Evolutionary conservation across 1,140 invertebrate species (phyloP), one percentile per base, ranked within the genome.

Genomic region (Drosophila funebris): DNA sequence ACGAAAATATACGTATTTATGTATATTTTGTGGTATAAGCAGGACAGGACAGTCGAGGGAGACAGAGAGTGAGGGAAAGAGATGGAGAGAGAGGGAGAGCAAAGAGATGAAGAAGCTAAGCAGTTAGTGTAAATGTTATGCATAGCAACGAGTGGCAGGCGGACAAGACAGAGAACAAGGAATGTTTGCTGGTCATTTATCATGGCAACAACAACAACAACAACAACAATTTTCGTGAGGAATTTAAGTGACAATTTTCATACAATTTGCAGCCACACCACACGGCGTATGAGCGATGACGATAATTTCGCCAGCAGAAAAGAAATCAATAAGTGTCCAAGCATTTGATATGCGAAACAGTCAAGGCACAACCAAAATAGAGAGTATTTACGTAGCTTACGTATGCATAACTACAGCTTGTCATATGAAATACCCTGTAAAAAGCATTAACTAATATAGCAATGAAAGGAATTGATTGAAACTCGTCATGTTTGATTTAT

Each of bases 211-310:
- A 67, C 73, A 80, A 72, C 74, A 62, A 76, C 75, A 69, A 69
- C 56, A 13, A 53, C 14, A 36, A 36, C n/a, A n/a, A 3, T 33
- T 50, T 50, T 41, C 18, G 56, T 68, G 24, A 61, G 62, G 73
- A 81, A 81, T 76, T 81, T 81, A 81, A 81, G 78, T 81, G 78
- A 81, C 78, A 81, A 81, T 81, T 81, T 81, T 81, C 78, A 81
- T 81, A 71, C 57, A 81, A 80, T 80, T 80, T 74, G 52, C 52
- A 20, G 39, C 58, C 33, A 58, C 50, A 63, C 61, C 62, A 81
- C 73, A 48, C 68, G 78, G 78, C 78, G 73, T 81, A 81, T 81
- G 78, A 76, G 78, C 78, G 78, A 81, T 69, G 78, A 60, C 56
- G 63, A 81, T 64, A 64, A 64, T 81, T 81, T 62, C 60, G 56